These are phyloP conservation scores for Echiichthys vipera DNA, from an alignment of 2,797 vertebrate genomes.

Conservation along the genomic window DNA sequence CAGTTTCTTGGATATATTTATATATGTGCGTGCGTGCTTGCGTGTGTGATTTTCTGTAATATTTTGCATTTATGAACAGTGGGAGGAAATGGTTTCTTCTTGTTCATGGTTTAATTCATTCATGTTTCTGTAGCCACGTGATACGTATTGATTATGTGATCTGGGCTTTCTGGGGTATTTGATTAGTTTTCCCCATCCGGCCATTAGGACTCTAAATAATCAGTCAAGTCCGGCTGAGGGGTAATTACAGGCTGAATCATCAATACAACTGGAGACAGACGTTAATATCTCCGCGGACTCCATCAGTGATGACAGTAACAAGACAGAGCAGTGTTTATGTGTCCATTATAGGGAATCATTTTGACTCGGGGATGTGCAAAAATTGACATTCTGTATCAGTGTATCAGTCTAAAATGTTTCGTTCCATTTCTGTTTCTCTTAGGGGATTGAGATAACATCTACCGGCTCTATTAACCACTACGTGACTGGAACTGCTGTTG, in stretches of 20 bases:
- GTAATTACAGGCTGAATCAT: constrained; percentile 34
- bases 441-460: constrained; percentile 92
- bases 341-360: constrained; percentile 22
- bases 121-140: background rate
- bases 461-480: constrained; percentile 90
- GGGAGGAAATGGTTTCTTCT: background rate
- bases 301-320: background rate
- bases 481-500: constrained; percentile 81
- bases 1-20: too few relatives aligned
- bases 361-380: background rate
- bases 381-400: background rate
- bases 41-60: too few relatives aligned
- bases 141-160: constrained; percentile 40
- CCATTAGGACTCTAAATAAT: constrained; percentile 25
- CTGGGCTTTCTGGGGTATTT: background rate
- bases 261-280: constrained; percentile 24
- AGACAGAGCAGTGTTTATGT: background rate
- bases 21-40: too few relatives aligned
- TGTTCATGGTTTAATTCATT: constrained; percentile 14
- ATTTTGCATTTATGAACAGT: background rate
- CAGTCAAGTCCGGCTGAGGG: constrained; percentile 20
- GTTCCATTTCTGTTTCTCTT: constrained; percentile 46
- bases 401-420: constrained; percentile 3
- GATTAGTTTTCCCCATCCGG: background rate
- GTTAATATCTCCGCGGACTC: constrained; percentile 20